A percentile compares a stretch with the other conserved stretches of the same genome.
phyloP scores from a whole-genome alignment of 1,140 invertebrate species.

The Calycopis cecrops region DNA sequence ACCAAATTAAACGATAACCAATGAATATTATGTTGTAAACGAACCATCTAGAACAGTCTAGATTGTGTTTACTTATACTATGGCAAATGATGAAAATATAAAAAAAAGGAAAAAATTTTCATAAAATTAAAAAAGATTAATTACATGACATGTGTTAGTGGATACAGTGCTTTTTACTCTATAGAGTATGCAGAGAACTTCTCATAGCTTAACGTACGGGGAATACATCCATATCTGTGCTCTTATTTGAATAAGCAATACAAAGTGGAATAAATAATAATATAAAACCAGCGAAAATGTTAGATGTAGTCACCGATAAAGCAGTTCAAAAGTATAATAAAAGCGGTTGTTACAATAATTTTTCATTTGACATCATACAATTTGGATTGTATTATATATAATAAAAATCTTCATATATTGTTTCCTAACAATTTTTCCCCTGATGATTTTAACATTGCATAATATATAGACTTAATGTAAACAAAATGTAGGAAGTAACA shows the following conservation, averaged over 20 bases:
- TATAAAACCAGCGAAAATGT: background rate
- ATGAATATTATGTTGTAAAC: slow-evolving; percentile 15
- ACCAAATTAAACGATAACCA: slow-evolving; percentile 70
- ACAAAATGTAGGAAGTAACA: slow-evolving; percentile 2
- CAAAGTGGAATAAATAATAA: background rate
- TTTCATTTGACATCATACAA: too few relatives aligned
- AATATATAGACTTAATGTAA: slow-evolving; percentile 3
- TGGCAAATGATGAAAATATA: slow-evolving; percentile 45
- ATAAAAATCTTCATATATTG: too few relatives aligned
- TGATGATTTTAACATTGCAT: slow-evolving; percentile 1
- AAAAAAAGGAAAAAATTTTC: slow-evolving; percentile 56
- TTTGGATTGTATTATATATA: too few relatives aligned
- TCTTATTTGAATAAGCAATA: background rate
- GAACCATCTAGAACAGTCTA: slow-evolving; percentile 37
- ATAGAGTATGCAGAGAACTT: slow-evolving; percentile 3
- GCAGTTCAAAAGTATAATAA: too few relatives aligned
- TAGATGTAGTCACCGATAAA: background rate
- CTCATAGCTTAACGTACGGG: background rate
- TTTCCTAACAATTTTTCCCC: background rate
- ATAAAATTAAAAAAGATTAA: slow-evolving; percentile 52
- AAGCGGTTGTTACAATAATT: too few relatives aligned
- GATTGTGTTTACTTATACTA: slow-evolving; percentile 38
- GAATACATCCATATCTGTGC: slow-evolving; percentile 10
- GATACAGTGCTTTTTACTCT: slow-evolving; percentile 10
- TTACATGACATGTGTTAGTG: slow-evolving; percentile 25